Evolutionary conservation across 2,113 vertebrate genomes (phyloP).

Genomic region (Ochotona princeps): DNA sequence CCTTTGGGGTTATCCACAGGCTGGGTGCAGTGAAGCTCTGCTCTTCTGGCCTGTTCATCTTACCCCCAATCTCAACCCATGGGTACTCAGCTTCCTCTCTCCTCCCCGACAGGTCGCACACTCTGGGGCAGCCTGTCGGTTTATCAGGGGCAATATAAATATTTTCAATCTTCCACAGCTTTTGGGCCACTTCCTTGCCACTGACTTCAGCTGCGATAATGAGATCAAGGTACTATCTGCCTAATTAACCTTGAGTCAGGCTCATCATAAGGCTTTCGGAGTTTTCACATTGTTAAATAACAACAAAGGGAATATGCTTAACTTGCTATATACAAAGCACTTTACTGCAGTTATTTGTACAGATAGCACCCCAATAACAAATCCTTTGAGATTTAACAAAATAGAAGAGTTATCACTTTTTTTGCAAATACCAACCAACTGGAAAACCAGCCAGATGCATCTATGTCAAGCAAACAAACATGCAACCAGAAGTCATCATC

Average conservation of each 20-base stretch:
- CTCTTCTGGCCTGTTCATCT: background rate
- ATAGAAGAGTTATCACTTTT: background rate
- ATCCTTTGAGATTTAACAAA: background rate
- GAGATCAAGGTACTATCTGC: background rate
- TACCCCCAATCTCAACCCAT: too few relatives aligned
- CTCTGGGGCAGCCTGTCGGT: background rate
- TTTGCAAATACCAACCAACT: background rate
- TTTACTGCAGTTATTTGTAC: background rate
- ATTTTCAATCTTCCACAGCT: conserved; percentile 27
- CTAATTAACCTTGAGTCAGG: background rate
- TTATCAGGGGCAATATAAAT: background rate
- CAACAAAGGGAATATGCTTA: background rate
- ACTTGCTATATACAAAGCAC: background rate
- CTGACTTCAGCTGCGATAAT: background rate
- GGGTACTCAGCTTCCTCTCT: background rate
- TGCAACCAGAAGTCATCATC: background rate
- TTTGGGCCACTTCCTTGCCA: background rate
- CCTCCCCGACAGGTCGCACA: accelerated
- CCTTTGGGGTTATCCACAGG: background rate
- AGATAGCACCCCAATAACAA: background rate
- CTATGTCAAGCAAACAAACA: background rate
- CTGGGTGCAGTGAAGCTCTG: background rate
- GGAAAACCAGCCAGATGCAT: background rate
- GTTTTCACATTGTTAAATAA: conserved; percentile 7
- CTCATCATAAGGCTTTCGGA: background rate